Conservation (phyloP, 2,888 invertebrate species). For the Zeuzera pyrina region DNA sequence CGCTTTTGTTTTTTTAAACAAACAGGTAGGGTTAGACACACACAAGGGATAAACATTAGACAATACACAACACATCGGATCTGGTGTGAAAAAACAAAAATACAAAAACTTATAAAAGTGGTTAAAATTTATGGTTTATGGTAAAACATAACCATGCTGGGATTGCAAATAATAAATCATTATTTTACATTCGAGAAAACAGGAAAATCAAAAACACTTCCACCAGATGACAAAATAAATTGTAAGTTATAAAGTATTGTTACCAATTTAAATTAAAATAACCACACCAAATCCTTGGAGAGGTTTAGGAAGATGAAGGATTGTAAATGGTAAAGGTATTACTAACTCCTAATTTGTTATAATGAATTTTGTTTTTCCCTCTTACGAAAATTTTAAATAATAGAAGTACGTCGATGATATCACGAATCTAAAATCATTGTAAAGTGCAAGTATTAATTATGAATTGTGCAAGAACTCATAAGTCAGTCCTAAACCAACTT, state of each 20-base stretch:
- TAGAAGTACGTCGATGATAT: slow-evolving; percentile 61
- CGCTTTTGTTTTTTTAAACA: slow-evolving; percentile 66
- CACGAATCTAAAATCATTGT: slow-evolving; percentile 61
- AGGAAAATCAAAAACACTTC: slow-evolving; percentile 73
- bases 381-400: slow-evolving; percentile 44
- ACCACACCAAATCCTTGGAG: slow-evolving; percentile 73
- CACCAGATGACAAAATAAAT: slow-evolving; percentile 68
- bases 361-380: slow-evolving; percentile 48
- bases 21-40: slow-evolving; percentile 83
- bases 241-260: slow-evolving; percentile 45
- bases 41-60: slow-evolving; percentile 93
- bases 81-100: slow-evolving; percentile 68
- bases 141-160: slow-evolving; percentile 63
- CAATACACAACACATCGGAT: slow-evolving; percentile 85
- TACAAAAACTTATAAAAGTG: slow-evolving; percentile 38
- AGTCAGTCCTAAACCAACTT: slow-evolving; percentile 49
- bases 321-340: slow-evolving; percentile 49
- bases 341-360: slow-evolving; percentile 57
- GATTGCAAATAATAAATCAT: slow-evolving; percentile 55
- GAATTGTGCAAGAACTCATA: slow-evolving; percentile 55
- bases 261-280: slow-evolving; percentile 57
- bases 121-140: slow-evolving; percentile 36
- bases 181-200: slow-evolving; percentile 60
- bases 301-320: slow-evolving; percentile 69
- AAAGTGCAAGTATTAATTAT: slow-evolving; percentile 63